Base-by-base conservation (phyloP, 1,140 invertebrate species). In the Tribolium castaneum region DNA sequence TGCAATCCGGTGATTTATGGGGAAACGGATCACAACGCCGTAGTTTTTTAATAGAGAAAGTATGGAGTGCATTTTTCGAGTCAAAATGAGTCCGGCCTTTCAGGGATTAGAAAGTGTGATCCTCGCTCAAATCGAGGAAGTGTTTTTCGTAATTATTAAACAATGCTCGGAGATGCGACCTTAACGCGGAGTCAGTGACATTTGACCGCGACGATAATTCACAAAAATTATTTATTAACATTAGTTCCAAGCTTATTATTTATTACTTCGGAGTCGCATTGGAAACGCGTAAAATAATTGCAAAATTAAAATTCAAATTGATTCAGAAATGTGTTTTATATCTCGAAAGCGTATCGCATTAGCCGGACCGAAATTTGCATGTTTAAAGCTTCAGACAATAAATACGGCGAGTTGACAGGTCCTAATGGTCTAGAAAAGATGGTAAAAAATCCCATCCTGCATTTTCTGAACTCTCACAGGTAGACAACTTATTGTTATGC, bases 401-500 rank as follows among this genome's bases (percentile, higher is more conserved):
- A 75, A 75, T 62, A 59, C 54, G 19, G 34, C 45, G 14, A 62
- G 74, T 30, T 76, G 74, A 76, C 74, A 76, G 74, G 34, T 66
- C 56, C 54, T 76, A 76, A 76, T 66, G 56, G 52, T 39, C 74
- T 54, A 56, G 52, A 52, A 75, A 75, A 75, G 54, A 45, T 45
- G 34, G 6, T 22, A 22, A 56, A 22, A 75, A 59, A 19, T 13
- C 49, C 22, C 19, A 6, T 16, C 34, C 22, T 13, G 70, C 39
- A 35, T 74, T 74, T 74, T 74, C 10, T 50, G 10, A 52, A 52
- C 35, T 73, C 54, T 52, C 74, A 79, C 74, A 79, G 78, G 78
- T 76, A 78, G 77, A 78, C 56, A 75, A 51, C 34, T 74, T 50
- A 80, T 80, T 71, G 59, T 76, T 78, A 70, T 75, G 54, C 77